Evolutionary conservation across 2,113 vertebrate genomes (phyloP).

Genomic region (Rhombomys opimus): DNA sequence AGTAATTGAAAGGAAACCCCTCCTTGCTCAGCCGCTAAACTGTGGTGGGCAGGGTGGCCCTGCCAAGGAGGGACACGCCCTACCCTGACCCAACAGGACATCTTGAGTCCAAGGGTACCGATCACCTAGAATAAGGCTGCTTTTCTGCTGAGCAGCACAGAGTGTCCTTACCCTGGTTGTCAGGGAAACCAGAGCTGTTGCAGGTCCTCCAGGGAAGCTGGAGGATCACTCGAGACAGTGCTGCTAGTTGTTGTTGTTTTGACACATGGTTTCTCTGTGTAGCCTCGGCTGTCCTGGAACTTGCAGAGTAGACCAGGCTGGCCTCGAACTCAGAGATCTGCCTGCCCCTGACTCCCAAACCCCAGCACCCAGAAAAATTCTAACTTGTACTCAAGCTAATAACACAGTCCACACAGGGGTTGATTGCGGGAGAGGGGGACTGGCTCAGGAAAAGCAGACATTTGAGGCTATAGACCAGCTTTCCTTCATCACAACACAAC

Average conservation of each 20-base stretch:
- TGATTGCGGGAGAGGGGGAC: not conserved
- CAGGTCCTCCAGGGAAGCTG: not conserved
- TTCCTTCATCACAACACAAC: not conserved
- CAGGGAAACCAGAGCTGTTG: not conserved
- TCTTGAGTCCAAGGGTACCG: not conserved
- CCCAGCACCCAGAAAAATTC: not conserved
- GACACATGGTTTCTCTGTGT: not conserved
- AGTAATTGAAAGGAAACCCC: not conserved
- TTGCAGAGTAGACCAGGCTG: not conserved
- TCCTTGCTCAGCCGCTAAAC: no score
- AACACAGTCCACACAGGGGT: not conserved
- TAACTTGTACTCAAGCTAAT: not conserved
- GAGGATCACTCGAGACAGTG: no score
- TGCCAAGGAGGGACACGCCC: not conserved
- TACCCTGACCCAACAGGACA: no score
- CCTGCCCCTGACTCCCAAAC: not conserved
- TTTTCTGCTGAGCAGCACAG: not conserved
- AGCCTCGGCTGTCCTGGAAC: not conserved
- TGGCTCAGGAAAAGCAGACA: not conserved
- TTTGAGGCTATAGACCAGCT: not conserved
- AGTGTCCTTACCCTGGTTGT: not conserved
- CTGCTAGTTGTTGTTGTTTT: not conserved
- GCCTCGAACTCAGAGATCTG: not conserved
- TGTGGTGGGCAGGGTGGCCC: no score
- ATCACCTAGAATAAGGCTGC: not conserved